These are phyloP conservation scores for Morone chrysops DNA, from an alignment of 2,113 vertebrate genomes.

Conservation along the genomic window DNA sequence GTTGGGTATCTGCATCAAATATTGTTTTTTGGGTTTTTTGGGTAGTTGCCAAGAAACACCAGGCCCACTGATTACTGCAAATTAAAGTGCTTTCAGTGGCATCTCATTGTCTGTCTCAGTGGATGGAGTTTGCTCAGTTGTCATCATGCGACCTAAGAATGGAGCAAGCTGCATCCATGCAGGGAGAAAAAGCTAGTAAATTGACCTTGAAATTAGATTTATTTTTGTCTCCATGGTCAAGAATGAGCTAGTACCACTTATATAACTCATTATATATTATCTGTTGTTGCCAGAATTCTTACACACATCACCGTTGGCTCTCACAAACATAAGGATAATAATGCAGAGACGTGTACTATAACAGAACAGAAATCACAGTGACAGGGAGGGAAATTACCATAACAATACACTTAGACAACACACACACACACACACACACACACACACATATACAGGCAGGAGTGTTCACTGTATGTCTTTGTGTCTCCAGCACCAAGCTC, in stretches of 20 bases:
- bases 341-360: background rate
- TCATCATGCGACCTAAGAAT: background rate
- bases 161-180: background rate
- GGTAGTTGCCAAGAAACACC: too few relatives aligned
- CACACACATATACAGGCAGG: background rate
- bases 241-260: too few relatives aligned
- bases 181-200: background rate
- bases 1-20: too few relatives aligned
- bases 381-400: background rate
- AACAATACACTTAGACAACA: background rate
- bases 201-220: background rate
- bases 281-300: too few relatives aligned
- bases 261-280: too few relatives aligned
- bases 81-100: too few relatives aligned
- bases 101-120: background rate
- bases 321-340: background rate
- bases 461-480: background rate
- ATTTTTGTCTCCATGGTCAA: background rate
- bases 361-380: background rate
- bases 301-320: background rate
- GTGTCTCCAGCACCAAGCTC: slow-evolving; percentile 91
- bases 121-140: background rate
- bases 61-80: too few relatives aligned
- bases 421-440: background rate
- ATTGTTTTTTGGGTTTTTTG: too few relatives aligned